Base-by-base conservation (phyloP, 53 echinoderm and acorn worm genomes). In the Paracentrotus lividus region DNA sequence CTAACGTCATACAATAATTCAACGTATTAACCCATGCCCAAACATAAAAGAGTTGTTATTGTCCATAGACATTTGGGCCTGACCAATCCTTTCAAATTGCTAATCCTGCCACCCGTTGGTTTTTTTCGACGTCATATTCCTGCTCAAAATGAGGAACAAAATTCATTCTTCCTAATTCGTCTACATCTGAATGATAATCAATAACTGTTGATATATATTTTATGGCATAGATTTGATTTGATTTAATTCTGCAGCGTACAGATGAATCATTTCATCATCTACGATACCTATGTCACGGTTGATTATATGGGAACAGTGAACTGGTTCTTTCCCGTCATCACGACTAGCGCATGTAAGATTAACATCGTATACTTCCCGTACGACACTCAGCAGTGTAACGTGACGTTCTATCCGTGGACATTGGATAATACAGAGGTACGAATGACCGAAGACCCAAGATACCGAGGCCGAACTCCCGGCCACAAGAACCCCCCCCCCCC, bases 321-420 rank as follows among this genome's bases (percentile, higher is more conserved):
- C 54, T 90, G 91, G 91, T 8, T 51, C 9, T 90, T 90, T 33
- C 91, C 91, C 64, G 76, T 68, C 1, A 72, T 90, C 27, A 90
- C 75, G 23, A 90, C 91, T 15, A 72, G 16, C 15, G 91, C 91
- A 1, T 90, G 91, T 72, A 90, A 90, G 76, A 90, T 90, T 13
- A 51, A 90, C 54, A 58, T 75, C 6, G 75, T 26, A 16, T 90
- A 49, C 91, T 90, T 90, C 29, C 91, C 91, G 5, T 90, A 72
- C 75, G 91, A 90, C 54, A 31, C 33, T 1, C 91, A 90, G 54
- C 51, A n/a, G 7, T 90, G 91, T 38, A 53, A 72, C 24, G 44
- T 90, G 1, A 90, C 69, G 3, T 72, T 90, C 54, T 72, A 75
- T 38, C 49, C 91, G 51, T 90, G 91, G 91, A 72, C 54, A 20